These are phyloP conservation scores for Drosophila albomicans DNA, from an alignment of 1,140 invertebrate species.

Conservation along the genomic window DNA sequence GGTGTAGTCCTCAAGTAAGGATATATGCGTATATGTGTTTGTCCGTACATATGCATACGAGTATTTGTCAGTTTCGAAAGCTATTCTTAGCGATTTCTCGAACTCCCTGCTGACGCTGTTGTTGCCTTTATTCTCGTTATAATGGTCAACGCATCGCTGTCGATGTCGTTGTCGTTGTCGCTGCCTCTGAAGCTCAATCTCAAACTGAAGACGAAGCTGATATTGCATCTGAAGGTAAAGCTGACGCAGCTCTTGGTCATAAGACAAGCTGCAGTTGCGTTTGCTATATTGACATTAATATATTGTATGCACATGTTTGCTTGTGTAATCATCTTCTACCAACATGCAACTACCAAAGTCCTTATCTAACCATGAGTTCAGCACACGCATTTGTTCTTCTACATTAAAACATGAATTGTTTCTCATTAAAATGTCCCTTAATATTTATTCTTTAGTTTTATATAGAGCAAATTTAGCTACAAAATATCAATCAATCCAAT, in stretches of 20 bases:
- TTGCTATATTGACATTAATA: conserved; percentile 12
- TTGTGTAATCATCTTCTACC: no score
- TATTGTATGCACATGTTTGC: conserved; percentile 8
- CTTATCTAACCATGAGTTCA: neutral
- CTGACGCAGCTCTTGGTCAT: conserved; percentile 34
- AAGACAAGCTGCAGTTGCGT: conserved; percentile 13
- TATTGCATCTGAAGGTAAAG: conserved; percentile 18
- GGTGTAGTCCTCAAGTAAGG: conserved; percentile 33
- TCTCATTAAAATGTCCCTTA: neutral
- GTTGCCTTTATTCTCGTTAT: conserved; percentile 55
- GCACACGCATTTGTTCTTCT: conserved; percentile 41
- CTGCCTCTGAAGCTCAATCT: neutral
- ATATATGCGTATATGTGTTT: conserved; percentile 18
- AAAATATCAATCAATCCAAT: no score
- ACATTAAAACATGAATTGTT: conserved; percentile 31
- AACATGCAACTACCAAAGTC: no score
- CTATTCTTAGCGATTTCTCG: conserved; percentile 68
- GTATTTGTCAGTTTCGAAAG: conserved; percentile 55
- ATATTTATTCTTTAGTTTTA: no score
- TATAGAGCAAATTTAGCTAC: no score
- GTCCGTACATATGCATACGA: conserved; percentile 47
- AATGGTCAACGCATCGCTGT: conserved; percentile 13
- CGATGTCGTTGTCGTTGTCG: no score
- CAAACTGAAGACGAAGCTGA: neutral
- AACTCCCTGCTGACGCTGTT: conserved; percentile 43